Base-by-base conservation (phyloP, 2,797 vertebrate genomes). In the Coilia nasus region DNA sequence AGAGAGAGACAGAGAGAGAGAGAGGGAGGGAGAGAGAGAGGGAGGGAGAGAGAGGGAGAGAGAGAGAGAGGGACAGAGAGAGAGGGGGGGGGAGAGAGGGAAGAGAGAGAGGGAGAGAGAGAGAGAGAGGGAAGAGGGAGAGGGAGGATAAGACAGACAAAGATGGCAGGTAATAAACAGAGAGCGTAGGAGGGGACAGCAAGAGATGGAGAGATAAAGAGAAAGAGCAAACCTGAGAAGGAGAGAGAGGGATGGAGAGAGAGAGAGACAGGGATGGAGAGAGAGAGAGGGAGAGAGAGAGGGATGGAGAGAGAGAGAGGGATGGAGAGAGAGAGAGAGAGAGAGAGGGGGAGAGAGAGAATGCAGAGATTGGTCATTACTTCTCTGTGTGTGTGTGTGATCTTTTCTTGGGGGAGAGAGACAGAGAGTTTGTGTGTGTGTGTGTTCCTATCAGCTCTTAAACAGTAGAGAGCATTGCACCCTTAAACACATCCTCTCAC, bases 241-340 rank as follows among this genome's bases (percentile, higher is more conserved):
- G 85, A 86, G 41, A 78, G 78, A 83, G 46, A 82, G 82, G 56
- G 81, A 81, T 15, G 67, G 57, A n/a, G 21, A 84, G 75, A 81
- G n/a, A 47, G 82, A 47, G 41, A 67, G 14, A 46, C 21, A 82
- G n/a, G 57, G n/a, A 59, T 12, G 57, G 47, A 59, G 50, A 56
- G 81, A 82, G 80, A 83, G 81, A 9, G 84, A 64, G 83, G 82
- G 64, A 54, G 86, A 54, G 60, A 9, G 23, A 57, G 78, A 81
- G 17, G 21, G 57, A 59, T 17, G 21, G 57, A 2, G 59, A 62
- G 59, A 23, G 59, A 23, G 54, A 15, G 17, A 15, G 17, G 2
- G 14, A 17, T 12, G 14, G 56, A 59, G 17, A 59, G 57, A 59
- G 57, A 59, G 57, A 2, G 59, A 62, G 59, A 23, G 59, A 23